Percentiles rank a stretch among this genome's conserved stretches.
These are phyloP conservation scores for Sarcoramphus papa DNA, from an alignment of 2,797 vertebrate genomes.

Conservation along the genomic window DNA sequence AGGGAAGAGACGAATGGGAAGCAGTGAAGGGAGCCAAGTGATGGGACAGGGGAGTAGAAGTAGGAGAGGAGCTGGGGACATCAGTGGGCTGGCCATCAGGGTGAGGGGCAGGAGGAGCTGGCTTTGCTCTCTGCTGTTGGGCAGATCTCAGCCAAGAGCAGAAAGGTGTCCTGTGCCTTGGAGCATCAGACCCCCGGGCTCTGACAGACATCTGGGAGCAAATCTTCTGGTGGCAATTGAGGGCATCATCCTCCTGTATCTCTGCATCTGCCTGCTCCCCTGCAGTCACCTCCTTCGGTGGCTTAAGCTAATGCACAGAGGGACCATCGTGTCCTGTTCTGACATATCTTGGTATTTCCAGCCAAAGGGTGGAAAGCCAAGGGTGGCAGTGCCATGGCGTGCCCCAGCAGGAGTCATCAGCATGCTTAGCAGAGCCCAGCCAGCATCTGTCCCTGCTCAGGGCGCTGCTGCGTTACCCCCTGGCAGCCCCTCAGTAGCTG, in stretches of 20 bases:
- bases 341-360: neutral
- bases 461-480: neutral
- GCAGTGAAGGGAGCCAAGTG: neutral
- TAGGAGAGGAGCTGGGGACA: neutral
- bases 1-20: neutral
- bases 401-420: neutral
- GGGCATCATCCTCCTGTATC: neutral
- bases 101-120: neutral
- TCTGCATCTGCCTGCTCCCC: neutral
- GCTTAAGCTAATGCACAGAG: neutral
- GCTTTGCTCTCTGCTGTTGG: neutral
- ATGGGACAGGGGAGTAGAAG: neutral
- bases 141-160: neutral
- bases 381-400: neutral
- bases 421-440: neutral
- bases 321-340: rapidly evolving
- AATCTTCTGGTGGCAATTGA: neutral
- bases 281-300: neutral
- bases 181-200: neutral
- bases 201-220: neutral
- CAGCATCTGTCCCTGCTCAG: neutral
- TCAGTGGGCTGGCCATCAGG: neutral
- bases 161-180: neutral
- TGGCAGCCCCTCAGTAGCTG: neutral
- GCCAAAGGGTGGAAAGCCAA: neutral